phyloP scores from a whole-genome alignment of 2,113 vertebrate species.

The Oryzias melastigma region DNA sequence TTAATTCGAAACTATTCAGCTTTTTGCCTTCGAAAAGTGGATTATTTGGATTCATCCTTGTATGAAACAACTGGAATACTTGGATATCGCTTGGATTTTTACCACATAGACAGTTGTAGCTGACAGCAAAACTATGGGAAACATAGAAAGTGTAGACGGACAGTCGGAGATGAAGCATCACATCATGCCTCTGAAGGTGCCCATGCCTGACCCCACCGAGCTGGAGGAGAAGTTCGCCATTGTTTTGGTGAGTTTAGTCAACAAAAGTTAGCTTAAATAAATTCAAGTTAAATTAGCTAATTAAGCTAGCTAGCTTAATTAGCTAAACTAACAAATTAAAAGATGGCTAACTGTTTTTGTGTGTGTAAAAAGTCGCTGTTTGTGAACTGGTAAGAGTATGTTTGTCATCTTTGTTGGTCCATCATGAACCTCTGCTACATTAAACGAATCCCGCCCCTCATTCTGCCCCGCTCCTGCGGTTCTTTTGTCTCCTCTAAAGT shows the following conservation, averaged over 20 bases:
- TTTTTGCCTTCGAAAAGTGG: conserved; percentile 24
- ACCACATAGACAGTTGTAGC: conserved; percentile 1
- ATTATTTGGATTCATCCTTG: conserved; percentile 41
- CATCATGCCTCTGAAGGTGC: conserved; percentile 87
- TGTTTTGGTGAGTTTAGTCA: conserved; percentile 86
- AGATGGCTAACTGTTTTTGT: neutral
- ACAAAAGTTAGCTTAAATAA: too few relatives aligned
- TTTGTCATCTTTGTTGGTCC: conserved; percentile 12
- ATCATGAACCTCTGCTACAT: conserved; percentile 31
- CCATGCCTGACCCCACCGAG: conserved; percentile 94
- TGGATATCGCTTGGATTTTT: conserved; percentile 22
- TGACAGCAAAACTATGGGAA: conserved; percentile 81
- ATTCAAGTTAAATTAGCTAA: too few relatives aligned
- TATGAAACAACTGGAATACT: conserved; percentile 28
- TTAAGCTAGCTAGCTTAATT: neutral
- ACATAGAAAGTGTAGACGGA: conserved; percentile 89
- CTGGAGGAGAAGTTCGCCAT: conserved; percentile 94
- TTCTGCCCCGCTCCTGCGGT: conserved; percentile 45
- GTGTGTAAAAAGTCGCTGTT: neutral
- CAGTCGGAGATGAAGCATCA: conserved; percentile 82
- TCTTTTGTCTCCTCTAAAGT: conserved; percentile 74
- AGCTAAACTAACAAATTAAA: neutral
- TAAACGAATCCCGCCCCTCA: conserved; percentile 49
- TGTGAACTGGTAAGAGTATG: neutral
- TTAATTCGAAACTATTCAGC: conserved; percentile 26